A percentile compares a stretch with the other conserved stretches of the same genome.
phyloP scores from a whole-genome alignment of 2,888 invertebrate genomes.

The Macrosiphum euphorbiae region DNA sequence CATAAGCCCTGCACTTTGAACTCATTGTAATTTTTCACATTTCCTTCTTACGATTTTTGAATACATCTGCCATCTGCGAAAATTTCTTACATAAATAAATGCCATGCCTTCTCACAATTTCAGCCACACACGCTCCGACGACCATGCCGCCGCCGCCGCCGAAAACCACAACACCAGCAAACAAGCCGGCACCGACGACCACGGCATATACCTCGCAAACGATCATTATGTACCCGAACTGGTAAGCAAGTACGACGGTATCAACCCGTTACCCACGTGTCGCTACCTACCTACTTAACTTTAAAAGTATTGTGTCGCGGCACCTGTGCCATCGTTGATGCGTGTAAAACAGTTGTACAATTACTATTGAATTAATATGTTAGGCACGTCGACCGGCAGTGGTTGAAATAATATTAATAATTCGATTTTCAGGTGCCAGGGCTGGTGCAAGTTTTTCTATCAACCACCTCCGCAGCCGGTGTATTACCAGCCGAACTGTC shows the following conservation, averaged over 20 bases:
- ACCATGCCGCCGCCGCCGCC: background rate
- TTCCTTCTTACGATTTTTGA: background rate
- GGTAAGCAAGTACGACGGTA: conserved; percentile 10
- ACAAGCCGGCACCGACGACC: background rate
- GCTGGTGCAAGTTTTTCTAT: conserved; percentile 66
- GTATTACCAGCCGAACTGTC: conserved; percentile 56
- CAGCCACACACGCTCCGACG: background rate
- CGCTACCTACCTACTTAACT: background rate
- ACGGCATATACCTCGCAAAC: conserved; percentile 1
- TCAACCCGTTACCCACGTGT: background rate
- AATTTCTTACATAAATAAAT: background rate
- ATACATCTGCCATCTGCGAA: background rate
- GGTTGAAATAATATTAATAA: background rate
- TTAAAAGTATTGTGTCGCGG: background rate
- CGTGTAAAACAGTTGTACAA: background rate
- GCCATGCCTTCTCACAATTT: background rate
- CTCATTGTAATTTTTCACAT: background rate
- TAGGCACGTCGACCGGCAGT: too few species aligned
- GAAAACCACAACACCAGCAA: background rate
- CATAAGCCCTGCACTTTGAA: background rate
- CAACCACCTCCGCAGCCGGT: conserved; percentile 59
- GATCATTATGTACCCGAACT: conserved; percentile 47
- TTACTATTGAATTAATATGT: too few species aligned
- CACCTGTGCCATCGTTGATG: background rate
- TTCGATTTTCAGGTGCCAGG: conserved; percentile 63